Evolutionary conservation across 2,888 invertebrate genomes (phyloP), one percentile per base, ranked within the genome.

Genomic region (Acanthosepion lycidas): DNA sequence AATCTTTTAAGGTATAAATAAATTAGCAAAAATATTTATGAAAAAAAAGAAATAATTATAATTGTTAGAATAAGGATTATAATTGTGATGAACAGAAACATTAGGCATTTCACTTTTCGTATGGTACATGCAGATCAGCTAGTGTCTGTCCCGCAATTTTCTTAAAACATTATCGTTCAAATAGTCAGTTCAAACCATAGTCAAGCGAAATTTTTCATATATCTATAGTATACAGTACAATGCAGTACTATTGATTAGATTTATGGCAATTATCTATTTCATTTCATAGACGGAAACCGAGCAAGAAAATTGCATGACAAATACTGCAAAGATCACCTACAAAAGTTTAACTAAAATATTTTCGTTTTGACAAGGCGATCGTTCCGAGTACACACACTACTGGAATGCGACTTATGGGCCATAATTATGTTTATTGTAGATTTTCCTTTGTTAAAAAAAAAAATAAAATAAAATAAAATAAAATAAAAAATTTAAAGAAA

Each of bases 301-400:
- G 94, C 55, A 94, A 94, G 55, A 94, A 64, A 48, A 94, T 94
- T 94, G 94, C 94, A 94, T 42, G 64, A 94, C 94, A 94, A 94
- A 94, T 48, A 94, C 64, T 55, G 94, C 94, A 64, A 59, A 94
- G 94, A 94, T 64, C 55, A 94, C 55, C 42, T 42, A 53, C 59
- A 94, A 55, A 48, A 55, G 53, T 48, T 94, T 55, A 33, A 94
- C 64, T 42, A 18, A 51, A 49, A 92, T 51, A 51, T 51, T 28
- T 28, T 51, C 48, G 28, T 28, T 92, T 51, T 51, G n/a, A 92
- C 92, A 92, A 49, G 49, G 48, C 48, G 49, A 49, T 51, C 92
- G 92, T 51, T 51, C 94, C 94, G 42, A 93, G 93, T 93, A 93
- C 93, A 93, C 53, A 93, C 51, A n/a, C 49, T 53, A 53, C 53